A percentile compares a stretch with the other conserved stretches of the same genome.
Conservation (phyloP, 2,888 invertebrate genomes). For the Agrotis puta region DNA sequence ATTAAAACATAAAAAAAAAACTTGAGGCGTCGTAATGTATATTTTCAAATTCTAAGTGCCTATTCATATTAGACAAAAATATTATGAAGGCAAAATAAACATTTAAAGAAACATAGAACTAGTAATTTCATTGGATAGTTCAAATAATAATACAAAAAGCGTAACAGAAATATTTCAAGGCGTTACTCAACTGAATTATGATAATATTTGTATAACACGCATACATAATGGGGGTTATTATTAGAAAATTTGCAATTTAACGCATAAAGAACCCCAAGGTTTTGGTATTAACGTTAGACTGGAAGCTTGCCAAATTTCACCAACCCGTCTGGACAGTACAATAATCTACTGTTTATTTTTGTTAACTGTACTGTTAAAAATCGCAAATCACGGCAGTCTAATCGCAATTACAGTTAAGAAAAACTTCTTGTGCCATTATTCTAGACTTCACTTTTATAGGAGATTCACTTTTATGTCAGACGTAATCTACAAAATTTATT, state of each 20-base stretch:
- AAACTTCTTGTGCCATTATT: conserved; percentile 45
- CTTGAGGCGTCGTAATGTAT: neutral
- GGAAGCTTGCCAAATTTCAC: conserved; percentile 78
- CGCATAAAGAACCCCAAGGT: conserved; percentile 78
- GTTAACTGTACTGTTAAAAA: conserved; percentile 72
- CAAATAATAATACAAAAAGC: conserved; percentile 45
- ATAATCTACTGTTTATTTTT: conserved; percentile 77
- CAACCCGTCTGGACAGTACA: conserved; percentile 77
- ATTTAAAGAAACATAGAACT: conserved; percentile 17
- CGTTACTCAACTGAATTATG: conserved; percentile 51
- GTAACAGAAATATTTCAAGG: conserved; percentile 57
- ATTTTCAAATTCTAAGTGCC: conserved; percentile 1
- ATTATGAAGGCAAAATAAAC: conserved; percentile 21
- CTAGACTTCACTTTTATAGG: conserved; percentile 17
- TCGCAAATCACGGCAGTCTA: conserved; percentile 68
- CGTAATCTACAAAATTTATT: conserved; percentile 46
- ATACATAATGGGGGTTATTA: conserved; percentile 66
- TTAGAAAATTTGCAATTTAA: conserved; percentile 72
- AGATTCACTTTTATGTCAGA: conserved; percentile 32
- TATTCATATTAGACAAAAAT: conserved; percentile 25
- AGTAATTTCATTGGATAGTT: conserved; percentile 15
- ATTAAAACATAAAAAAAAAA: conserved; percentile 13
- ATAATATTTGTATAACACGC: conserved; percentile 56
- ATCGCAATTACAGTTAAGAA: conserved; percentile 56
- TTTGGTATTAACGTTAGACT: conserved; percentile 72